Conservation (phyloP, 2,888 invertebrate genomes). For the Reticulitermes lucifugus region DNA sequence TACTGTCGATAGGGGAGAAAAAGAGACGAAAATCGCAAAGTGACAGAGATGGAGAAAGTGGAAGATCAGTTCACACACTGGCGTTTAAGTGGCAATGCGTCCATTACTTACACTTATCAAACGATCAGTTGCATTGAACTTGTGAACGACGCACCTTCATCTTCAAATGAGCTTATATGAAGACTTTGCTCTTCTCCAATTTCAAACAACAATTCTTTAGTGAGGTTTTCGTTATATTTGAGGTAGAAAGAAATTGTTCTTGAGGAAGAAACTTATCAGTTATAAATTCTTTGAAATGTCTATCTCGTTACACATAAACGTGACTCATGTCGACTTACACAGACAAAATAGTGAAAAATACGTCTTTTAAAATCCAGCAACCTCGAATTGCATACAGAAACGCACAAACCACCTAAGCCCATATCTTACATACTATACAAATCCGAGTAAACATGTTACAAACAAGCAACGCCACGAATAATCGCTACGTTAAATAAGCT, state of each 20-base stretch:
- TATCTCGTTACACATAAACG: not conserved
- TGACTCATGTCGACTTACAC: not conserved
- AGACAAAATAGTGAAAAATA: not conserved
- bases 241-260: not conserved
- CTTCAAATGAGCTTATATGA: not conserved
- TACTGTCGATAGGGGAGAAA: not conserved
- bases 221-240: not conserved
- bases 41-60: not conserved
- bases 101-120: not conserved
- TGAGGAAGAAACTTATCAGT: not conserved
- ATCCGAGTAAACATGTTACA: too few species aligned
- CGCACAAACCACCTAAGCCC: too few species aligned
- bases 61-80: not conserved
- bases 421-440: too few species aligned
- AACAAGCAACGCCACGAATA: too few species aligned
- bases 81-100: not conserved
- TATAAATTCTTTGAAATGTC: not conserved
- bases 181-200: not conserved
- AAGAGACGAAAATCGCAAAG: slow-evolving; percentile 1
- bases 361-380: not conserved
- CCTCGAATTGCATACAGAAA: not conserved
- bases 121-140: not conserved
- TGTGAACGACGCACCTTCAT: not conserved
- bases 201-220: not conserved
- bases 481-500: too few species aligned